Evolutionary conservation across 2,888 invertebrate species (phyloP), one percentile per base, ranked within the genome.

Genomic region (Carterocephalus palaemon): DNA sequence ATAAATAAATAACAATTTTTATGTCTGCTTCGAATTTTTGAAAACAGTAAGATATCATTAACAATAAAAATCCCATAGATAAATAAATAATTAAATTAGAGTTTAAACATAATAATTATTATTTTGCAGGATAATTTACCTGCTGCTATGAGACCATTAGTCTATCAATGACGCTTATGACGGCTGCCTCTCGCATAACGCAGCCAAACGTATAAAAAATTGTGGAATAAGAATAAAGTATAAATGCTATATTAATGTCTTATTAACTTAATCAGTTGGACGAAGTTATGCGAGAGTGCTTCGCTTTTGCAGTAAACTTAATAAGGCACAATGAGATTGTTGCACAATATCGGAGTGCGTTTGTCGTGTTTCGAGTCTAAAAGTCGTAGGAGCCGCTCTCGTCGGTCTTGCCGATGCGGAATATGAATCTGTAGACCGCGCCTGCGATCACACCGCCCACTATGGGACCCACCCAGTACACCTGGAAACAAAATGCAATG

Each of bases 401-500:
- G 57, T 91, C 91, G 12, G 89, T 88, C 76, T 93, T 93, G 70
- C 90, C 90, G 56, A 91, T 91, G 77, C 92, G 89, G 70, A 92
- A 90, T 56, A 91, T 80, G 70, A 90, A 90, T 52, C 89, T 89
- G 83, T 95, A 96, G 36, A 95, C 68, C 10, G 95, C 71, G 3
- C 91, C 93, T 5, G 94, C 94, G 3, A 91, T 67, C 36, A 92
- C 88, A 7, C 93, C 96, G 10, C 96, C 96, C 15, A 90, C 71
- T 52, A 94, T 89, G 2, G 96, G 96, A 1, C 96, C 96, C 28
- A 92, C 90, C 96, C 96, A 96, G 79, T 95, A 96, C 2, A 96
- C 90, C 93, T 92, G 75, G 1, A 70, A 38, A 22, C 4, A 26
- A 19, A n/a, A n/a, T n/a, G n/a, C n/a, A n/a, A 46, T 24, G 31